Base-by-base conservation (phyloP, 1,140 invertebrate species). In the Bombus haemorrhoidalis region DNA sequence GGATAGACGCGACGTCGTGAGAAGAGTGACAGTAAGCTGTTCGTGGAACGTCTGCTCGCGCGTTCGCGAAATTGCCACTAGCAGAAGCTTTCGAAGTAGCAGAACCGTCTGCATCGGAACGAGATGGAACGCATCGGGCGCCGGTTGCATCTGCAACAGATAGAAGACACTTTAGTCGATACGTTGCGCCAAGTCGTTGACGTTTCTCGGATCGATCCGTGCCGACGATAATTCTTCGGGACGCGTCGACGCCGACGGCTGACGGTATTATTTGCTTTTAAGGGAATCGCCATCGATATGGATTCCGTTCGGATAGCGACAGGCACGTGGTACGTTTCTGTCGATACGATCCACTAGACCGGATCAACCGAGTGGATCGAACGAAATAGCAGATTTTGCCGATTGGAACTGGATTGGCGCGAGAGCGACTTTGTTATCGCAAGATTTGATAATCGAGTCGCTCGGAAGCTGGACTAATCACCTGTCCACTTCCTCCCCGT, bases 151-250 rank as follows among this genome's bases (percentile, higher is more conserved):
- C 88, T 85, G 89, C 85, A 90, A 90, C 89, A 87, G 89, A 90
- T 90, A 90, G 89, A 86, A 87, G 89, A 90, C 88, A 87, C 88
- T 90, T 90, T 90, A 90, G 82, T 82, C 86, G 88, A 90, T 90
- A 90, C 82, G 82, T 89, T 90, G 86, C 79, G 78, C 86, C 88
- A 77, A 90, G 88, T 87, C 89, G 88, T 83, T 90, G 89, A 90
- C 89, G 69, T 90, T 81, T 53, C 79, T 37, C 13, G 81, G 79
- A 90, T 90, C 89, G 89, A 90, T 90, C 64, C 82, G 43, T 39
- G 25, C 62, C 64, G 73, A 73, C 71, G 74, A 86, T 85, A 74
- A 85, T 85, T 81, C 84, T 85, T 75, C 22, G 43, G 25, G 79
- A 74, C 71, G 59, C 80, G 53, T 81, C 32, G 69, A 43, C 66